Base-by-base conservation (phyloP, 2,888 invertebrate genomes). In the Aethes cnicana region DNA sequence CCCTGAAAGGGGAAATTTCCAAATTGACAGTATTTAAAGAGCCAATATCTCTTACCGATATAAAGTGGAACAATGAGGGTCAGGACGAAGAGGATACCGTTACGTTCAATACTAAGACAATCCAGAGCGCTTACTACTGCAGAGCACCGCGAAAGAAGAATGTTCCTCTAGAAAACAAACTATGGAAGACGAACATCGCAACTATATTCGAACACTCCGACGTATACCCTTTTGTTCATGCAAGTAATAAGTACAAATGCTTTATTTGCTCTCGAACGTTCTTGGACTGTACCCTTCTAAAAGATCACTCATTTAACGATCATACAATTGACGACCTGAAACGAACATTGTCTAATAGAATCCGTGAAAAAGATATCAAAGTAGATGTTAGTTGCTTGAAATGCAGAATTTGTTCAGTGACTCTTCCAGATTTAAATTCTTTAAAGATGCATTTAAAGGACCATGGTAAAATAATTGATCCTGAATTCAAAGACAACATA, bases 161-260 rank as follows among this genome's bases (percentile, higher is more conserved):
- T 2, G 53, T 53, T 23, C 37, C 52, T 2, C 3, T 50, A 3
- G 54, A 70, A 30, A 53, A 56, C 37, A 58, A 71, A 32, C 54
- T 46, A 0, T 81, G 80, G 78, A 78, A 77, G 56, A 66, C 63
- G 53, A 82, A 83, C 43, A 81, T 81, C 0, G 54, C 80, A 5
- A 68, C 63, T 1, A 62, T 87, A 20, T 80, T 86, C 36, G 78
- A 83, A 61, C 61, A 69, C 54, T 78, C 84, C 0, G 69, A 64
- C 25, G 77, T 84, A 0, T 84, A 80, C 53, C 86, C 86, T 1
- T 87, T 87, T 39, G 61, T 79, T 20, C 74, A 84, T 37, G 62
- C 74, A 0, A 66, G 66, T 11, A 81, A 76, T 53, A 83, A 75
- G 57, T 86, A 78, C 44, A 85, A 83, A 61, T 87, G 86, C 46